Evolutionary conservation across 2,888 invertebrate genomes (phyloP), one percentile per base, ranked within the genome.

Genomic region (Cheilosia vernalis): DNA sequence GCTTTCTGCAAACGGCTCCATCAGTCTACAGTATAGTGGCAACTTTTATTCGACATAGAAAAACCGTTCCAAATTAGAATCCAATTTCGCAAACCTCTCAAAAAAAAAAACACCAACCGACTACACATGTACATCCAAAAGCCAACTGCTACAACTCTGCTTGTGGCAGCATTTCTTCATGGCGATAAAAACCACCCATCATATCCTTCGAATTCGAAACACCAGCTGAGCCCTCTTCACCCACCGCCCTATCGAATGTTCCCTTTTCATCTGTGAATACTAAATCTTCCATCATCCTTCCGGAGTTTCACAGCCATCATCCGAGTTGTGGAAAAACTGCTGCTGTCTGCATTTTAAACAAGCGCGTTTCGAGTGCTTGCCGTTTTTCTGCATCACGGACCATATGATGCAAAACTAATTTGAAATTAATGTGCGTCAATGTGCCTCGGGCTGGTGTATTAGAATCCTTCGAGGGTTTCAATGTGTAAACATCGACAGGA

Each of bases 351-450:
- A 84, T 60, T 69, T 60, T 53, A 78, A 72, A 56, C 33, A 44
- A 61, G n/a, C 63, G 44, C 19, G 51, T 78, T 76, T 49, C 84
- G 73, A 84, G 88, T 88, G 88, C 87, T 88, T 88, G 89, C 89
- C 91, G 90, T 90, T 92, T 91, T 92, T 92, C 91, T 91, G 91
- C 92, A 91, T 92, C 91, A 91, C 91, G 89, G 90, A 91, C 90
- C 92, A 92, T 91, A 92, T 92, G 92, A 92, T 92, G 92, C 91
- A 92, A 92, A 92, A 92, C 92, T 92, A 92, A 92, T 92, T 92
- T 90, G 91, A 92, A 92, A 91, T 92, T 92, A 92, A 92, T 92
- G 92, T 90, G 91, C 90, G 90, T 90, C 88, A 87, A 83, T 83
- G 49, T 70, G 51, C 73, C 66, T 17, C 33, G 51, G 63, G 74